A percentile compares a stretch with the other conserved stretches of the same genome.
These are phyloP conservation scores for Eudemis profundana DNA, from an alignment of 2,888 invertebrate species.

Conservation along the genomic window DNA sequence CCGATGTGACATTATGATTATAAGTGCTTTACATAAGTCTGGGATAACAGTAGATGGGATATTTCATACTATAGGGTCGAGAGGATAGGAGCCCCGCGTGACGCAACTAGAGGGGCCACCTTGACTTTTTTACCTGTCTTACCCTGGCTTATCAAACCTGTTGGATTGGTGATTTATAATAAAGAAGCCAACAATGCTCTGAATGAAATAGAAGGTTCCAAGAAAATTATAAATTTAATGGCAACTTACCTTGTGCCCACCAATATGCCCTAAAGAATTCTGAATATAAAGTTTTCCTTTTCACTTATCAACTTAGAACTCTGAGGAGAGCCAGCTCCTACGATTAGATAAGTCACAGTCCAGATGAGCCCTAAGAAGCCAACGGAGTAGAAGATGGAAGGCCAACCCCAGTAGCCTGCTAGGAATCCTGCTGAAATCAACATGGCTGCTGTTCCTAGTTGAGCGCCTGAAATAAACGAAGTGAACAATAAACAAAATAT, in stretches of 20 bases:
- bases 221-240: too few species aligned
- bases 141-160: too few species aligned
- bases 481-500: slow-evolving; percentile 50
- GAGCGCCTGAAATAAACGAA: slow-evolving; percentile 79
- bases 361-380: slow-evolving; percentile 84
- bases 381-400: slow-evolving; percentile 88
- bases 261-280: slow-evolving; percentile 56
- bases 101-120: too few species aligned
- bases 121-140: too few species aligned
- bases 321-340: slow-evolving; percentile 86
- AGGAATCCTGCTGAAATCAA: slow-evolving; percentile 87
- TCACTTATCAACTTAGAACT: slow-evolving; percentile 78
- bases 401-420: slow-evolving; percentile 87
- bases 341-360: slow-evolving; percentile 79
- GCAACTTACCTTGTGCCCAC: slow-evolving; percentile 50
- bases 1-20: too few species aligned
- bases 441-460: slow-evolving; percentile 89
- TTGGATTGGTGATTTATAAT: too few species aligned
- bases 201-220: too few species aligned
- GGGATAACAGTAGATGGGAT: too few species aligned
- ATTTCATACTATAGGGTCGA: too few species aligned
- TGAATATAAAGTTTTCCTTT: slow-evolving; percentile 87
- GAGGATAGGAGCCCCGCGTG: too few species aligned
- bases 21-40: too few species aligned
- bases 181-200: too few species aligned